phyloP scores from a whole-genome alignment of 2,888 invertebrate species.

The Bimastos eiseni region DNA sequence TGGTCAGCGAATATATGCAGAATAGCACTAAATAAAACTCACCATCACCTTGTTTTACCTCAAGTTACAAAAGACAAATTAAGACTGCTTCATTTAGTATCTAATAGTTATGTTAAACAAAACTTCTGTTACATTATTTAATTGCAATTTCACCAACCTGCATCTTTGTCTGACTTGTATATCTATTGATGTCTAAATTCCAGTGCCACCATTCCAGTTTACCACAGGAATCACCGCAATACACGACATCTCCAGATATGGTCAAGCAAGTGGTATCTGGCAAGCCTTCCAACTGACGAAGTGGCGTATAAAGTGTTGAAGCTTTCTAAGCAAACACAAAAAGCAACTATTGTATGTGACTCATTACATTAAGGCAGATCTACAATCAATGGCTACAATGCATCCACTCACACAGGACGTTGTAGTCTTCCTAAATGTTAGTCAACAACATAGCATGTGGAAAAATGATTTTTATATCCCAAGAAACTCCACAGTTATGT shows the following conservation, averaged over 20 bases:
- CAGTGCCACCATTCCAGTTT: background rate
- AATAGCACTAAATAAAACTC: background rate
- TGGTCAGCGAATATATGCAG: too few species aligned
- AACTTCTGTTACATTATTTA: background rate
- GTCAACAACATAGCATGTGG: too few species aligned
- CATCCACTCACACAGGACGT: too few species aligned
- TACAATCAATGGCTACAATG: too few species aligned
- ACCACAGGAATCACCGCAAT: background rate
- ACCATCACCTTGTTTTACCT: background rate
- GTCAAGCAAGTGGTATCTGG: background rate
- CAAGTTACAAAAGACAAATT: background rate
- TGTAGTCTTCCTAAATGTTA: too few species aligned
- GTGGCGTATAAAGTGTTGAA: background rate
- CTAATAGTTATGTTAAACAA: background rate
- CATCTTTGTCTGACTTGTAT: background rate
- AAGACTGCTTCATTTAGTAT: background rate
- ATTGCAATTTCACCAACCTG: background rate
- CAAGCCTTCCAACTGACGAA: background rate
- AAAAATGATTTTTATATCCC: too few species aligned
- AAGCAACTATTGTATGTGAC: background rate
- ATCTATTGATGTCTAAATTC: background rate
- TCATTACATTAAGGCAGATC: too few species aligned
- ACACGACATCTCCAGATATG: background rate
- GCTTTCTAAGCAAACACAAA: background rate
- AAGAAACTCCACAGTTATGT: too few species aligned